Conservation (phyloP, 1,140 invertebrate species). For the Ceratina japonica region DNA sequence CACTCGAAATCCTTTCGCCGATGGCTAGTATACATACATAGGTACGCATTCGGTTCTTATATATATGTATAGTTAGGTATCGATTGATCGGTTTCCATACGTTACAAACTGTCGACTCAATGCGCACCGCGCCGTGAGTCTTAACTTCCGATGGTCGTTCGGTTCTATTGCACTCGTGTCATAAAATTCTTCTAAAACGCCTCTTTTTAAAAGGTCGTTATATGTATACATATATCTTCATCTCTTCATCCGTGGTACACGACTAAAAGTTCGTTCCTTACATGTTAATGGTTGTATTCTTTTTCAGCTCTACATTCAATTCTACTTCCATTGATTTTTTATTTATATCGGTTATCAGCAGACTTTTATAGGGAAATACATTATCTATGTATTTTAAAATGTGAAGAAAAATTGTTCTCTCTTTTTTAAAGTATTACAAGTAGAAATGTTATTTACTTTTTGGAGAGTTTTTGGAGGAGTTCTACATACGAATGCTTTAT, state of each 20-base stretch:
- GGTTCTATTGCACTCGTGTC: slow-evolving; percentile 12
- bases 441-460: too few relatives aligned
- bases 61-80: not conserved
- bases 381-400: too few relatives aligned
- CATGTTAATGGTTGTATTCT: too few relatives aligned
- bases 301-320: too few relatives aligned
- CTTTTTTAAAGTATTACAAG: too few relatives aligned
- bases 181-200: slow-evolving; percentile 24
- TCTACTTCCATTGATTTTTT: too few relatives aligned
- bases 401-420: too few relatives aligned
- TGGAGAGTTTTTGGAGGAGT: too few relatives aligned
- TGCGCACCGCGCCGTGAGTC: not conserved
- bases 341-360: too few relatives aligned
- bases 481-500: too few relatives aligned
- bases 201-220: not conserved
- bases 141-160: slow-evolving; percentile 10
- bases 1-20: slow-evolving; percentile 20
- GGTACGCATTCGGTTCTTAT: too few relatives aligned
- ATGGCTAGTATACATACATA: not conserved
- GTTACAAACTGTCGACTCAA: slow-evolving; percentile 2
- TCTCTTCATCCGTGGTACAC: not conserved
- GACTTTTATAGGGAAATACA: too few relatives aligned
- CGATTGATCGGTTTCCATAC: slow-evolving; percentile 20
- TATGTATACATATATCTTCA: not conserved
- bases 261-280: not conserved